Conservation (phyloP, 1,140 invertebrate genomes). For the Caenorhabditis brenneri region DNA sequence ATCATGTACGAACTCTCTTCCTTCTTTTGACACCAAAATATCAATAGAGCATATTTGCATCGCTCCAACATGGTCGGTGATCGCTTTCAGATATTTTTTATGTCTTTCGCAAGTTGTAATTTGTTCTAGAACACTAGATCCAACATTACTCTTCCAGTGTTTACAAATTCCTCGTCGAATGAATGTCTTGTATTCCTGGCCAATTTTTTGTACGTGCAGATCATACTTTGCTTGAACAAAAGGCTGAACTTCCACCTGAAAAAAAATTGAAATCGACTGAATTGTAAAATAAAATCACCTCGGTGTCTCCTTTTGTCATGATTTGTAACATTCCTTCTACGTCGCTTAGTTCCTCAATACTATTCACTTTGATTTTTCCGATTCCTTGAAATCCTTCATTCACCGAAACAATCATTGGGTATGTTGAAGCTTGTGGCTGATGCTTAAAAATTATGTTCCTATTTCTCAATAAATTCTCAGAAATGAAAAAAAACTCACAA, state of each 20-base stretch:
- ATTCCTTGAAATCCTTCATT: constrained; percentile 50
- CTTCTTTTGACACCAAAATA: constrained; percentile 52
- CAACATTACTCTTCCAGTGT: constrained; percentile 52
- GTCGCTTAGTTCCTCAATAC: constrained; percentile 47
- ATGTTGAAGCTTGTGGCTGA: not conserved
- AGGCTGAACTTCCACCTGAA: constrained; percentile 54
- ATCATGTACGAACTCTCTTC: constrained; percentile 53
- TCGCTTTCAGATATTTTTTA: constrained; percentile 46
- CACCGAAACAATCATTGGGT: not conserved
- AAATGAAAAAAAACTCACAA: constrained; percentile 42
- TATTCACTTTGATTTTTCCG: constrained; percentile 50
- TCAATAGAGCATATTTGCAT: constrained; percentile 50
- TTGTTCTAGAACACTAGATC: constrained; percentile 50
- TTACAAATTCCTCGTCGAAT: constrained; percentile 45
- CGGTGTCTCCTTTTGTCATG: constrained; percentile 44
- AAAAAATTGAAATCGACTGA: not conserved
- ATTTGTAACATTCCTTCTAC: constrained; percentile 50
- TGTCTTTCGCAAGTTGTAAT: constrained; percentile 40
- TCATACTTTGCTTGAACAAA: constrained; percentile 55
- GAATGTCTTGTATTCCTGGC: constrained; percentile 51
- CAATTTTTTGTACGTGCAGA: constrained; percentile 52
- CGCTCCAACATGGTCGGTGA: constrained; percentile 37
- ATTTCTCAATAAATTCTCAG: not conserved
- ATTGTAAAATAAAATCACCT: no score
- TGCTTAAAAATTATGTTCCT: not conserved